A percentile compares a stretch with the other conserved stretches of the same genome.
Conservation (phyloP, 2,797 vertebrate species). For the Lutjanus campechanus region DNA sequence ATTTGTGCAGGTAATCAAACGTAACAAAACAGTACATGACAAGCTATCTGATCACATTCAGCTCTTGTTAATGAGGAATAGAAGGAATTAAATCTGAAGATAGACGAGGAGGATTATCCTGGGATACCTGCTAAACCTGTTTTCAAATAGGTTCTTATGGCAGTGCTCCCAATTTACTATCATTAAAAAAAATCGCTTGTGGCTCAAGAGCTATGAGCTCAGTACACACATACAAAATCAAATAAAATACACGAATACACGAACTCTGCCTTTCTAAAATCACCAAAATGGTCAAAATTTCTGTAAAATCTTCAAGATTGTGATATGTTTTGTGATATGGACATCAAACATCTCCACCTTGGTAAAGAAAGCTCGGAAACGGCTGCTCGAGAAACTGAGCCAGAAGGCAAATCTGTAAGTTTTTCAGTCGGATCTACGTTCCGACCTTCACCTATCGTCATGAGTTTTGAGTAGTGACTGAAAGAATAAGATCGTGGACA, state of each 20-base stretch:
- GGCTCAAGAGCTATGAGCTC: background rate
- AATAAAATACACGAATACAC: background rate
- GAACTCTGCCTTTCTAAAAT: background rate
- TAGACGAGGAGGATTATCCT: slow-evolving; percentile 10
- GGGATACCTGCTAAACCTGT: slow-evolving; percentile 4
- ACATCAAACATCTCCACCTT: too few relatives aligned
- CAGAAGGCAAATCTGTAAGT: too few relatives aligned
- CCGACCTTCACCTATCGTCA: too few relatives aligned
- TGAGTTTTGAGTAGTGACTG: too few relatives aligned
- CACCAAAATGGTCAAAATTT: background rate
- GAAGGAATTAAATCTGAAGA: slow-evolving; percentile 49
- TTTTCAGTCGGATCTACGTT: too few relatives aligned
- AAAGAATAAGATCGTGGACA: too few relatives aligned
- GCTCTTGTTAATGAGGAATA: slow-evolving; percentile 57
- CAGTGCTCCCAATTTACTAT: background rate
- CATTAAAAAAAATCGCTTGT: background rate
- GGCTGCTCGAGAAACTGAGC: too few relatives aligned
- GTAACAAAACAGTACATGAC: slow-evolving; percentile 56
- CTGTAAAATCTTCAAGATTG: slow-evolving; percentile 10
- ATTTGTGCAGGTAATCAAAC: slow-evolving; percentile 65
- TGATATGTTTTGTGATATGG: background rate
- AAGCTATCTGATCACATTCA: slow-evolving; percentile 61
- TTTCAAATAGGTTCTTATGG: background rate
- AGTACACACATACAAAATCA: background rate
- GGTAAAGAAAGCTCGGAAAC: too few relatives aligned